A percentile compares a stretch with the other conserved stretches of the same genome.
phyloP scores from a whole-genome alignment of 2,113 vertebrate species.

The Ardeotis arabs region DNA sequence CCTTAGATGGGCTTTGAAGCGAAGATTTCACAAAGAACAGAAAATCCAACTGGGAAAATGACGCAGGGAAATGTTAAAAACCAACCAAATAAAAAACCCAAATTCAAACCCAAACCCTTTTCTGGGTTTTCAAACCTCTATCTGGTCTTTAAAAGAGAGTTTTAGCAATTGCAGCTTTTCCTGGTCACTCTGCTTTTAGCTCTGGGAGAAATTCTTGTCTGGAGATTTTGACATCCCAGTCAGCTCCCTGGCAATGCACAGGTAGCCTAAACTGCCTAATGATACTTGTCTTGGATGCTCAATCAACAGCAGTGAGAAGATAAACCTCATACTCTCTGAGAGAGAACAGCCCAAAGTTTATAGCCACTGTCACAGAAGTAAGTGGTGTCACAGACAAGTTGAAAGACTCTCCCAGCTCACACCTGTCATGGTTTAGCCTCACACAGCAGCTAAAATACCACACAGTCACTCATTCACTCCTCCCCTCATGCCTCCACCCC shows the following conservation, averaged over 20 bases:
- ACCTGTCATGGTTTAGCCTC: no score
- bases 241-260: not conserved
- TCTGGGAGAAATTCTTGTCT: not conserved
- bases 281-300: not conserved
- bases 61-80: not conserved
- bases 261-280: not conserved
- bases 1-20: not conserved
- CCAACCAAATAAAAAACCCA: rapidly evolving
- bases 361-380: not conserved
- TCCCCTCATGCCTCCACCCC: no score
- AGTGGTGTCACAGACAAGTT: not conserved
- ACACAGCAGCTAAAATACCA: no score
- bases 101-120: not conserved
- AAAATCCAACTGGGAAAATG: not conserved
- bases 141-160: not conserved
- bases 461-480: no score
- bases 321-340: not conserved
- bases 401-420: not conserved
- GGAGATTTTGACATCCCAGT: not conserved
- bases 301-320: not conserved
- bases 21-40: not conserved
- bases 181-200: not conserved
- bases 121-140: no score
- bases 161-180: not conserved
- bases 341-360: not conserved